Conservation (phyloP, 2,797 vertebrate species). For the Notoglanidium macrostoma region DNA sequence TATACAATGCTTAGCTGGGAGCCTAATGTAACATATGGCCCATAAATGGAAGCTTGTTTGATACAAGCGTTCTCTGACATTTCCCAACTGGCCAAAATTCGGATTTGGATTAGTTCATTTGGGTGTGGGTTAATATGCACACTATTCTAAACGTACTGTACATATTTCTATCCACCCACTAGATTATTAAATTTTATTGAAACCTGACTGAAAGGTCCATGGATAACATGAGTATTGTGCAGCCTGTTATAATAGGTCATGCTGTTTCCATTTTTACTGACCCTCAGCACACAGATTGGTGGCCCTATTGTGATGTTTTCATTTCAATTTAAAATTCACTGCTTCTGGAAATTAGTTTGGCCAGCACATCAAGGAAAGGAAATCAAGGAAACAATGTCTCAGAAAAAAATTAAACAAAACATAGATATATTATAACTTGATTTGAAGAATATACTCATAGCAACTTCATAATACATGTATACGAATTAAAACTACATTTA, state of each 20-base stretch:
- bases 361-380: not conserved
- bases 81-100: not conserved
- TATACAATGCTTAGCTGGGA: slow-evolving; percentile 6
- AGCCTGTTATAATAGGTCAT: not conserved
- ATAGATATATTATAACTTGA: not conserved
- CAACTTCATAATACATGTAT: not conserved
- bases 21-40: not conserved
- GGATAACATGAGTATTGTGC: not conserved
- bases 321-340: slow-evolving; percentile 1
- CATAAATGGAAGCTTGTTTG: not conserved
- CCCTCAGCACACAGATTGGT: not conserved
- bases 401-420: not conserved
- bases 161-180: slow-evolving; percentile 9
- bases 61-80: not conserved
- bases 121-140: not conserved
- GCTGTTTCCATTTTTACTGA: not conserved
- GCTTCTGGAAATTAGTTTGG: not conserved
- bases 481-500: not conserved
- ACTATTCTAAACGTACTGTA: not conserved
- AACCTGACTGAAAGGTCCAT: not conserved
- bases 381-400: no score
- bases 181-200: not conserved
- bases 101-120: not conserved
- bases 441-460: not conserved
- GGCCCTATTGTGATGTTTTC: not conserved